Base-by-base conservation (phyloP, 2,888 invertebrate genomes). In the Lypha dubia region DNA sequence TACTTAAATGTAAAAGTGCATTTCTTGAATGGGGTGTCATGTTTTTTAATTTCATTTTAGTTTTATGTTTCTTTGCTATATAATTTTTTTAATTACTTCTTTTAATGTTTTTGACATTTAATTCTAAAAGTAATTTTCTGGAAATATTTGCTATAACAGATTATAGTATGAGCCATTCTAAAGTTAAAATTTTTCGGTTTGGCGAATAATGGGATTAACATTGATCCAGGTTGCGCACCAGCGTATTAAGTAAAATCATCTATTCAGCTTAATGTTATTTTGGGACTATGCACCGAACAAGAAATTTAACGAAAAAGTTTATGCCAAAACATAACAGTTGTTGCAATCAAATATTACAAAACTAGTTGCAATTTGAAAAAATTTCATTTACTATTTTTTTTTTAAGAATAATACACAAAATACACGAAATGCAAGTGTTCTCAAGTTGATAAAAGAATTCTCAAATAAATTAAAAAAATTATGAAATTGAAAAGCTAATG, bases 1-100 rank as follows among this genome's bases (percentile, higher is more conserved):
- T 62, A 62, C 51, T 80, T 79, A 82, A 85, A 85, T 79, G 79
- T 65, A 74, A 79, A 77, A 85, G 74, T 81, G 68, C 70, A 82
- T 70, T 79, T 73, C 67, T 68, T 62, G 63, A 4, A 17, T 68
- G 46, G 56, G 51, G 35, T 58, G 51, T 62, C 9, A 60, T 62
- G n/a, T n/a, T n/a, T n/a, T 79, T 58, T 8, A 53, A 41, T 35
- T 35, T 28, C 3, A 32, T 35, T 74, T 15, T 38, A 44, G 28
- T 24, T 67, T 32, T 15, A 32, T 49, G 22, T 49, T 60, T 17
- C 3, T 35, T 58, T 60, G n/a, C 20, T 67, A 35, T 67, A 65
- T 63, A 2, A 6, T 22, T 22, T 20, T 56, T n/a, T 71, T 44
- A n/a, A 15, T 28, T 1, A 9, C 15, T 44, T 44, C n/a, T 20